These are phyloP conservation scores for Lysiphlebus fabarum DNA, from an alignment of 1,140 invertebrate genomes.

Conservation along the genomic window DNA sequence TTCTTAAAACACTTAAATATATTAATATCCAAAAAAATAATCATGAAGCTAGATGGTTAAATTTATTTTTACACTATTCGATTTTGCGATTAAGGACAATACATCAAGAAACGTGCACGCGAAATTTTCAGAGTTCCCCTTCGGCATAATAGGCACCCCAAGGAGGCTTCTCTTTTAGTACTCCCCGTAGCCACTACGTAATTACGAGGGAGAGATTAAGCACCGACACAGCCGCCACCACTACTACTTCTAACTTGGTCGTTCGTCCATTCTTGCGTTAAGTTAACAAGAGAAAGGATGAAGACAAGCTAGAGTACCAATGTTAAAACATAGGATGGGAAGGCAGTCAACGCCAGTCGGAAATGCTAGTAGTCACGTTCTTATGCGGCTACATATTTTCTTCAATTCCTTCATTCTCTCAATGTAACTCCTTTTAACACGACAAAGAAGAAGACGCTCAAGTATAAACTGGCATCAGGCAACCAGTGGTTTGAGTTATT, in stretches of 20 bases:
- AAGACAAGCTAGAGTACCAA: slow-evolving; percentile 31
- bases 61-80: too few species aligned
- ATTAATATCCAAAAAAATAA: too few species aligned
- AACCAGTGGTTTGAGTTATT: slow-evolving; percentile 17
- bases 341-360: slow-evolving; percentile 30
- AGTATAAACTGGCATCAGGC: slow-evolving; percentile 16
- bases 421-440: slow-evolving; percentile 4
- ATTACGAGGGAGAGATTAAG: slow-evolving; percentile 55
- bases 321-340: slow-evolving; percentile 27
- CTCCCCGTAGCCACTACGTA: slow-evolving; percentile 35
- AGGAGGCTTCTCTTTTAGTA: neutral
- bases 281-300: slow-evolving; percentile 38
- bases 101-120: slow-evolving; percentile 1
- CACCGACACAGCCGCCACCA: slow-evolving; percentile 49
- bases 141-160: slow-evolving; percentile 13
- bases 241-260: slow-evolving; percentile 26
- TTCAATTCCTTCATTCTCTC: neutral
- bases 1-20: too few species aligned
- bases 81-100: neutral
- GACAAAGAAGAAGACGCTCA: slow-evolving; percentile 15
- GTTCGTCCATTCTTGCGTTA: slow-evolving; percentile 44
- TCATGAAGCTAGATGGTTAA: too few species aligned
- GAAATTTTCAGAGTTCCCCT: slow-evolving; percentile 22
- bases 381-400: slow-evolving; percentile 11
- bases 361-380: slow-evolving; percentile 26